Evolutionary conservation across 2,797 vertebrate species (phyloP), one percentile per base, ranked within the genome.

Genomic region (Danio kyathit): DNA sequence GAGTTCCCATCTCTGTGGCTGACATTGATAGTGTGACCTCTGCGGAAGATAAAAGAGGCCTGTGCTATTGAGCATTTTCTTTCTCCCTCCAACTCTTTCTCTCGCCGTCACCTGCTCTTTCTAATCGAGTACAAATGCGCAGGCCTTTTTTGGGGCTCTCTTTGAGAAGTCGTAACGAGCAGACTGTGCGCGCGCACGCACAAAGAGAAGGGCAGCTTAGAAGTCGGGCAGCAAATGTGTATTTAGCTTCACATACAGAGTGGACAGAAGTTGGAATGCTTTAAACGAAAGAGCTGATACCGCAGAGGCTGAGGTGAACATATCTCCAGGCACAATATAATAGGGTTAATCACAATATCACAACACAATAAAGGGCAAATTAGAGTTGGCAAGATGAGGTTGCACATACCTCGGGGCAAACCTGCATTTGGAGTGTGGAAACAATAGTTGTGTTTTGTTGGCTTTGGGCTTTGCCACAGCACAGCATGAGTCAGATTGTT

Each of bases 1-100:
- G 66, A 89, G 91, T 92, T 94, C 91, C 92, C 92, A 94, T 95
- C 93, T 94, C 91, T 91, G 84, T 88, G 79, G 85, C 89, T 93
- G 93, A 94, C 93, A 94, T 92, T 93, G 93, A 91, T 84, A 90
- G 91, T 89, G 86, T 92, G 93, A 92, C 93, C 94, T 94, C 94
- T 93, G 91, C 91, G 89, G 89, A 91, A 93, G 92, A 93, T 92
- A 91, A 93, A 93, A 92, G 92, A 92, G 90, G 83, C 73, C 81
- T 84, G 74, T 76, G 74, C 79, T 85, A 83, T 49, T 77, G 81
- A 83, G 59, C 73, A 70, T 74, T 78, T 65, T 60, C 52, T 74
- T 59, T 48, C 65, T 85, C 71, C 80, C 85, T 85, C 88, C 85
- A 89, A 86, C 73, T 48, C 51, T 17, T 87, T 81, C 88, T 89